Base-by-base conservation (phyloP, 2,797 vertebrate genomes). In the Myotis daubentonii region DNA sequence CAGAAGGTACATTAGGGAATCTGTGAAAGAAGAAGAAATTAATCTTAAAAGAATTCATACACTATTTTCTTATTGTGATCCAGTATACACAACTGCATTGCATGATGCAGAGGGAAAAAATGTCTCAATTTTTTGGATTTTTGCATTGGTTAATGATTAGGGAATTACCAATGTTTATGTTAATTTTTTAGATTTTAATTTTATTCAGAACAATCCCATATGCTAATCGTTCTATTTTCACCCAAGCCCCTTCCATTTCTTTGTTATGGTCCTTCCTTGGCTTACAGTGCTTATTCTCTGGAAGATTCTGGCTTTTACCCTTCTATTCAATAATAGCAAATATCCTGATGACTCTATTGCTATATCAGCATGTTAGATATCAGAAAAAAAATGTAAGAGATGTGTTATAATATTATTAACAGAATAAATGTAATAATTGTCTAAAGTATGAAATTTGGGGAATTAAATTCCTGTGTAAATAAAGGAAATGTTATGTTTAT, bases 11-110 rank as follows among this genome's bases (percentile, higher is more conserved):
- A 84, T 89, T 81, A 93, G 19, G 55, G 7, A 44, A 62, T 91
- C 36, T 93, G 33, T 72, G 51, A 82, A 85, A 70, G 17, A 19
- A 80, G 17, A 70, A 23, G 7, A 91, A 87, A 94, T 94, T 65
- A 95, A 96, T 93, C 33, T 89, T 62, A 68, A 78, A 84, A 89
- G 86, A 62, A 78, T 51, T 2, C 2, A 55, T 17, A 38, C 3
- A 49, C 15, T 86, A 30, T 55, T 79, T 91, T 36, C 30, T 91
- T 80, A 65, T 44, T 76, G 23, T 30, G 5, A 60, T 25, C 23
- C 17, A 49, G 9, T 55, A 36, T 28, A 53, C 16, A 75, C 25
- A 75, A 20, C 8, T 57, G 20, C 30, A 80, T 15, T 66, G n/a
- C 0, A 94, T n/a, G 15, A 47, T 66, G 87, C 12, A 33, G 23